Base-by-base conservation (phyloP, 2,113 vertebrate genomes). In the Pagrus major region DNA sequence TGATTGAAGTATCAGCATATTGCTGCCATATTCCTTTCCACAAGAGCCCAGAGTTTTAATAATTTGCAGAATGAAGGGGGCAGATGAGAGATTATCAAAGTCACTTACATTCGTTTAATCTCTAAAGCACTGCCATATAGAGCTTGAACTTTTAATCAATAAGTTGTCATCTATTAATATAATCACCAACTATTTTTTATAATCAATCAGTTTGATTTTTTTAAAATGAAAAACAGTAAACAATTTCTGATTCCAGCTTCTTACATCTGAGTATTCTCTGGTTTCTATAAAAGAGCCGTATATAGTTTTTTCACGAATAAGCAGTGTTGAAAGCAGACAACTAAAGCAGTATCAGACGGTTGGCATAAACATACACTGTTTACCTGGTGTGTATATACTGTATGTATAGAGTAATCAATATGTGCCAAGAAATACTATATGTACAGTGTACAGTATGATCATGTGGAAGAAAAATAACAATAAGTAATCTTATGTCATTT, bases 401-500 rank as follows among this genome's bases (percentile, higher is more conserved):
- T 67, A 59, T 71, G 44, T n/a, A 79, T 78, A 9, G 39, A 21
- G 60, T 71, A 83, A 93, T 94, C 93, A 74, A 93, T 93, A 90
- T 37, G 49, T 88, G 90, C 82, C 79, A 78, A 85, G 88, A 86
- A 89, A 91, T 88, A 89, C 88, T 91, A 87, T 85, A 89, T 84
- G 84, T 67, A 77, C 71, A 80, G 76, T 64, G 84, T 92, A 93
- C 89, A 89, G 85, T 85, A 88, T 85, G 90, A 91, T 91, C 90
- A 91, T 91, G 86, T 86, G 82, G 88, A 89, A 86, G 89, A 93
- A 91, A 94, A 91, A 93, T 93, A 94, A 94, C 93, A 93, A 94
- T 94, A 94, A 94, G 92, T 94, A 95, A 95, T 94, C 91, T 94
- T 73, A 80, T 93, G 94, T 94, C 92, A 94, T 95, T 94, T 94